Conservation (phyloP, 2,888 invertebrate species). For the Diloba caeruleocephala region DNA sequence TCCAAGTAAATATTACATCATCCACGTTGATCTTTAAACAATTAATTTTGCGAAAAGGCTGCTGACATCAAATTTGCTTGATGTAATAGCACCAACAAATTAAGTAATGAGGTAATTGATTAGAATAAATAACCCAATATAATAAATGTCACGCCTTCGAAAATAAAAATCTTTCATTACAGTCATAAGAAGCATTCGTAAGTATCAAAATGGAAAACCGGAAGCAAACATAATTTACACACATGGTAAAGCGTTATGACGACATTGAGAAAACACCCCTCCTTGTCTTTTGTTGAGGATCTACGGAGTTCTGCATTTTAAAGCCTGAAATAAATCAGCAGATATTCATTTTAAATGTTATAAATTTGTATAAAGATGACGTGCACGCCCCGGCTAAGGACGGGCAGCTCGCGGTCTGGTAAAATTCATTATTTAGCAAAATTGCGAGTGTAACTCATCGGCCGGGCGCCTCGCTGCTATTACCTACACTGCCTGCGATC, state of each 20-base stretch:
- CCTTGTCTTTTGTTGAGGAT: constrained; percentile 47
- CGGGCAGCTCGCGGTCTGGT: constrained; percentile 54
- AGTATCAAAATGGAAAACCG: constrained; percentile 9
- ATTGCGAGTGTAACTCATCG: constrained; percentile 71
- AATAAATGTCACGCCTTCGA: neutral
- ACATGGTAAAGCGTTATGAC: constrained; percentile 25
- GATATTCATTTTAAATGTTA: constrained; percentile 55
- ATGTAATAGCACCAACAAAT: constrained; percentile 21
- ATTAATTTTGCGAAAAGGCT: constrained; percentile 47
- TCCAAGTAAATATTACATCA: constrained; percentile 51
- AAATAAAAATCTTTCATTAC: constrained; percentile 9
- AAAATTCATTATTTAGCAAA: constrained; percentile 72
- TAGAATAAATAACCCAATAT: neutral
- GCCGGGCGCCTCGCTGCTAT: constrained; percentile 50
- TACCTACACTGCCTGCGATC: constrained; percentile 58
- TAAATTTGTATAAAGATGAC: constrained; percentile 59
- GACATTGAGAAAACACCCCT: constrained; percentile 48
- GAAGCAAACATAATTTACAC: constrained; percentile 33
- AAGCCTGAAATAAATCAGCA: constrained; percentile 51
- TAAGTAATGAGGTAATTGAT: constrained; percentile 7
- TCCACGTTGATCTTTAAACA: constrained; percentile 55
- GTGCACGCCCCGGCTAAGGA: constrained; percentile 53
- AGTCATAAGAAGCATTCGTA: constrained; percentile 8
- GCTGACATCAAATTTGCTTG: constrained; percentile 25
- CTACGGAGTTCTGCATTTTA: constrained; percentile 40